These are phyloP conservation scores for Cisticola juncidis DNA, from an alignment of 2,113 vertebrate species.

Conservation along the genomic window DNA sequence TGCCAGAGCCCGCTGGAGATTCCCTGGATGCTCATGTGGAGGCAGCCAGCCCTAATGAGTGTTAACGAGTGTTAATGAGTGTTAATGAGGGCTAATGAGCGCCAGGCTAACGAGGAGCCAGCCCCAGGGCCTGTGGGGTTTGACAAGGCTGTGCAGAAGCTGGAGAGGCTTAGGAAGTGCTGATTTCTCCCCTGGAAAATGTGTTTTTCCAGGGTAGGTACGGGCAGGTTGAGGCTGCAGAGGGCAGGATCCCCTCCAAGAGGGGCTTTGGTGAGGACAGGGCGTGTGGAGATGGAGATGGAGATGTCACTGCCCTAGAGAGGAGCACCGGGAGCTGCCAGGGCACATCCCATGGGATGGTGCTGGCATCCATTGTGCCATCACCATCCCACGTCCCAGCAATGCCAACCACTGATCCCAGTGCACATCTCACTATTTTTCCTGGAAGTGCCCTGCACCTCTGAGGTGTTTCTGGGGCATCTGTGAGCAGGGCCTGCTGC, in stretches of 20 bases:
- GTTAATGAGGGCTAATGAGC: neutral
- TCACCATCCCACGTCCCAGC: neutral
- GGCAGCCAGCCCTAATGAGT: neutral
- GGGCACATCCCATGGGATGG: neutral
- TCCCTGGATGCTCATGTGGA: neutral
- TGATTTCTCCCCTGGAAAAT: neutral
- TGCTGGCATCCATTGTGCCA: neutral
- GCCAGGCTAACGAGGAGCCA: neutral
- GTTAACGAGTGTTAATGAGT: neutral
- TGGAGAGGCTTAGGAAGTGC: neutral
- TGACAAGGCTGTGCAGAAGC: neutral
- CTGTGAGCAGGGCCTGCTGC: neutral
- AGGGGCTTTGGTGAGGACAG: neutral
- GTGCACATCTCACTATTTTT: accelerated
- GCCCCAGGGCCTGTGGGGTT: too few relatives aligned
- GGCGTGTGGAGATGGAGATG: neutral
- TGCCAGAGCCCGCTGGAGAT: neutral
- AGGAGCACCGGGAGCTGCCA: neutral
- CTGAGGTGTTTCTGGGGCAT: neutral
- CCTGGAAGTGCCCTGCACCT: neutral
- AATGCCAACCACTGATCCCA: neutral
- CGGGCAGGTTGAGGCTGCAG: neutral
- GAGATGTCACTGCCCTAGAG: neutral
- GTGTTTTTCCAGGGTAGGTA: accelerated
- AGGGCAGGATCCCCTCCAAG: neutral